A percentile compares a stretch with the other conserved stretches of the same genome.
These are phyloP conservation scores for Hyalella azteca DNA, from an alignment of 2,888 invertebrate genomes.

Conservation along the genomic window DNA sequence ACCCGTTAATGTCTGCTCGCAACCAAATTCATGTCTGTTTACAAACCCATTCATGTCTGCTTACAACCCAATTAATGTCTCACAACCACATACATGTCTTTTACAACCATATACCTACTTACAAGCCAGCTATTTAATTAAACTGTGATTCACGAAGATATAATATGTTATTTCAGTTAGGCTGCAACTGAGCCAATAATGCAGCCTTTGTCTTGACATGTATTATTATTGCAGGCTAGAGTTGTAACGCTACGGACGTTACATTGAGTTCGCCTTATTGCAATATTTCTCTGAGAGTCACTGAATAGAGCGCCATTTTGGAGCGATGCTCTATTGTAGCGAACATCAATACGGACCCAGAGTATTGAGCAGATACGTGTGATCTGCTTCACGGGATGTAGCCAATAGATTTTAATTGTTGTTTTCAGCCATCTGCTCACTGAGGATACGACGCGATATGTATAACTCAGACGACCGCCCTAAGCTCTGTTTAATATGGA, in stretches of 20 bases:
- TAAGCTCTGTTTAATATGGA: too few species aligned
- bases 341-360: neutral
- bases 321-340: neutral
- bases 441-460: conserved; percentile 14
- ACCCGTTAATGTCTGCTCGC: too few species aligned
- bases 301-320: conserved; percentile 11
- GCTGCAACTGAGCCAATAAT: neutral
- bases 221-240: neutral
- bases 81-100: too few species aligned
- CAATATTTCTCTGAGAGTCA: conserved; percentile 7
- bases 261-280: conserved; percentile 8
- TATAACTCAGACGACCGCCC: neutral
- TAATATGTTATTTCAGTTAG: neutral
- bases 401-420: conserved; percentile 36
- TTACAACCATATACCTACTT: too few species aligned
- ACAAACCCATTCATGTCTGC: too few species aligned
- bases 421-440: conserved; percentile 19
- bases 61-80: too few species aligned
- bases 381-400: conserved; percentile 35
- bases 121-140: too few species aligned
- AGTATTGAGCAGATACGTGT: conserved; percentile 31
- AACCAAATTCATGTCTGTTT: too few species aligned
- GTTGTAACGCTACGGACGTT: neutral
- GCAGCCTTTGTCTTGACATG: neutral
- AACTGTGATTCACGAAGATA: too few species aligned